Percentiles rank a stretch among this genome's conserved stretches.
phyloP scores from a whole-genome alignment of 1,140 invertebrate species.

The Cheumatopsyche charites region DNA sequence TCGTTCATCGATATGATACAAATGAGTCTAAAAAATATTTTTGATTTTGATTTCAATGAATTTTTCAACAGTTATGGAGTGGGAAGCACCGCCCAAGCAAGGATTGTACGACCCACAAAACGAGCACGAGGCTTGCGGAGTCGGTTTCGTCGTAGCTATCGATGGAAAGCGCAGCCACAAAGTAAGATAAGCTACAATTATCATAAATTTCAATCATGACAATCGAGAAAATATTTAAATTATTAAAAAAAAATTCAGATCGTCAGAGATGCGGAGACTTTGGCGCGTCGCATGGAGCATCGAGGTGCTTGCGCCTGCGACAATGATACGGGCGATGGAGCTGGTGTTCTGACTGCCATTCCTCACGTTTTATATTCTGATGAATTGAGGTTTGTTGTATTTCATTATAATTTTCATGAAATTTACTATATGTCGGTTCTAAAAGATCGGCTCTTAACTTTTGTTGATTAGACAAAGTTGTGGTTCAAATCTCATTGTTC shows the following conservation, averaged over 20 bases:
- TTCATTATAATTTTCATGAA: not conserved
- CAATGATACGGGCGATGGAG: slow-evolving; percentile 98
- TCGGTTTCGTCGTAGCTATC: slow-evolving; percentile 98
- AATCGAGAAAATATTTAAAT: too few relatives aligned
- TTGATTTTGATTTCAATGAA: too few relatives aligned
- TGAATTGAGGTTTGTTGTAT: slow-evolving; percentile 65
- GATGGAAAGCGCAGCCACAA: slow-evolving; percentile 92
- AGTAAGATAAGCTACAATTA: slow-evolving; percentile 62
- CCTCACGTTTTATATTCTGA: slow-evolving; percentile 91
- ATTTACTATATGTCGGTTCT: not conserved
- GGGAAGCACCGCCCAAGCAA: slow-evolving; percentile 69
- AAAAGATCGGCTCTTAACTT: too few relatives aligned
- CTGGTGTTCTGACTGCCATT: slow-evolving; percentile 94
- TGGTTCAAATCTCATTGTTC: too few relatives aligned
- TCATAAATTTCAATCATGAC: not conserved
- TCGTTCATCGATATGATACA: too few relatives aligned
- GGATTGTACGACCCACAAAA: slow-evolving; percentile 93
- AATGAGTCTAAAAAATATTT: too few relatives aligned
- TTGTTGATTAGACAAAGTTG: too few relatives aligned
- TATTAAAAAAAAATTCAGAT: slow-evolving; percentile 69
- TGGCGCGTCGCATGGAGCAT: slow-evolving; percentile 97
- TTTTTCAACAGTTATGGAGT: slow-evolving; percentile 60
- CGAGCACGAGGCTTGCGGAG: slow-evolving; percentile 97
- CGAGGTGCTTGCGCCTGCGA: slow-evolving; percentile 98
- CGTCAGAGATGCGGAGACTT: slow-evolving; percentile 89